phyloP scores from a whole-genome alignment of 2,113 vertebrate species.

The Oceanodroma tethys region DNA sequence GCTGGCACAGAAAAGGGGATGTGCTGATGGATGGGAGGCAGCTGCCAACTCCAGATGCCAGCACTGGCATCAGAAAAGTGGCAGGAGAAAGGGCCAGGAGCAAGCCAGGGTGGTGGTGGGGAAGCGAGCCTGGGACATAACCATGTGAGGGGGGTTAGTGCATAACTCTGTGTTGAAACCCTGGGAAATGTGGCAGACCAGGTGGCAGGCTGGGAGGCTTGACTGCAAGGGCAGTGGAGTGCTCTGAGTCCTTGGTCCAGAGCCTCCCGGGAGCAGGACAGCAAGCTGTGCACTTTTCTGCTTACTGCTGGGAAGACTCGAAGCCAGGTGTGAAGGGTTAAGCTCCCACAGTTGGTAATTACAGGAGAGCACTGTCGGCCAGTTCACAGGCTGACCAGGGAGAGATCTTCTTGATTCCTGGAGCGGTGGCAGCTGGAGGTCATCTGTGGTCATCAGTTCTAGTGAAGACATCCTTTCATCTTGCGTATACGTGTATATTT shows the following conservation, averaged over 20 bases:
- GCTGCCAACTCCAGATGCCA: background rate
- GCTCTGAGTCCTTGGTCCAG: background rate
- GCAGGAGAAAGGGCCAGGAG: background rate
- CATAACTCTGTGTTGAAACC: background rate
- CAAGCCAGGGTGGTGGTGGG: accelerated
- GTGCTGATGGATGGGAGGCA: background rate
- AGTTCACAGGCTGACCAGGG: background rate
- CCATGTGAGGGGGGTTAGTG: accelerated
- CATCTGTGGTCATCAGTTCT: background rate
- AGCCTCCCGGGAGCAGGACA: background rate
- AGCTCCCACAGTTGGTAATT: background rate
- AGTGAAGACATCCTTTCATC: background rate
- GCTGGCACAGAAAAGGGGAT: background rate
- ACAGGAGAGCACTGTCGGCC: background rate
- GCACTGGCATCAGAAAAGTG: background rate
- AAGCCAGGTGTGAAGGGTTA: background rate
- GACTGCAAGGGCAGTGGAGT: background rate
- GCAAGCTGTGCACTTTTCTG: background rate
- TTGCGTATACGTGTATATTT: background rate
- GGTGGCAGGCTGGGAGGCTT: background rate
- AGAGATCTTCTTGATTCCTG: background rate
- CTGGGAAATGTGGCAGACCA: background rate
- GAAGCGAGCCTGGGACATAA: background rate
- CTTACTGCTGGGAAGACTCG: background rate
- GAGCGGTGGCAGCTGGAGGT: background rate